Conservation (phyloP, 2,888 invertebrate genomes). For the Prosapia bicincta region DNA sequence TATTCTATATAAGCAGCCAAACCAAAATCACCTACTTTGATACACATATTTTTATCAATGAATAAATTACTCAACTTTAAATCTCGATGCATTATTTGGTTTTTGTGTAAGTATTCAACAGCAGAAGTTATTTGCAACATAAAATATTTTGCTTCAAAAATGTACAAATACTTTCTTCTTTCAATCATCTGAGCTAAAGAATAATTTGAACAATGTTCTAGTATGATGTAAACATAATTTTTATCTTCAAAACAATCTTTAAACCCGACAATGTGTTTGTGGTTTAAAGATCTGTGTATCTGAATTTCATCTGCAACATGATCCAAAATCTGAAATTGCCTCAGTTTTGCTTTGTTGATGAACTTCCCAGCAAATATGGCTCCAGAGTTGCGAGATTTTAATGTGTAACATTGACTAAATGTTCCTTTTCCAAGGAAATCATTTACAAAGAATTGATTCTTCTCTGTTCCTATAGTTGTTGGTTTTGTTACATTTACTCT, state of each 20-base stretch:
- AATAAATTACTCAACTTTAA: constrained; percentile 27
- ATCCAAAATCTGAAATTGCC: constrained; percentile 6
- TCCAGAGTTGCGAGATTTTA: neutral
- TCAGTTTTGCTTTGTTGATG: constrained; percentile 15
- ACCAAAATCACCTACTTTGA: constrained; percentile 28
- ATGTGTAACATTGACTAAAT: constrained; percentile 20
- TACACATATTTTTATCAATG: constrained; percentile 13
- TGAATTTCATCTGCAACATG: constrained; percentile 19
- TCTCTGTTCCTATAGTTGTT: neutral
- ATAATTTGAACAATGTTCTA: constrained; percentile 20
- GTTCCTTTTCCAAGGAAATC: constrained; percentile 24
- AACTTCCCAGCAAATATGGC: constrained; percentile 22
- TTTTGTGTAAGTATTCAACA: constrained; percentile 19
- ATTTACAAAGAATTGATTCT: neutral
- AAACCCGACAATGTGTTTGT: constrained; percentile 24
- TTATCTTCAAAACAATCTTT: constrained; percentile 12
- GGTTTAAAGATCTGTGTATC: constrained; percentile 18
- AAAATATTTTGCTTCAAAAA: constrained; percentile 23
- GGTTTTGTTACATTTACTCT: neutral
- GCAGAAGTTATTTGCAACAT: constrained; percentile 26
- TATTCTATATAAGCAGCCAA: constrained; percentile 13
- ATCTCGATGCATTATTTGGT: constrained; percentile 24
- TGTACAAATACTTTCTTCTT: constrained; percentile 10
- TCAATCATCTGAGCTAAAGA: constrained; percentile 22
- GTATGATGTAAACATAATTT: constrained; percentile 13